Conservation (phyloP, 2,797 vertebrate species). For the Valencia hispanica region DNA sequence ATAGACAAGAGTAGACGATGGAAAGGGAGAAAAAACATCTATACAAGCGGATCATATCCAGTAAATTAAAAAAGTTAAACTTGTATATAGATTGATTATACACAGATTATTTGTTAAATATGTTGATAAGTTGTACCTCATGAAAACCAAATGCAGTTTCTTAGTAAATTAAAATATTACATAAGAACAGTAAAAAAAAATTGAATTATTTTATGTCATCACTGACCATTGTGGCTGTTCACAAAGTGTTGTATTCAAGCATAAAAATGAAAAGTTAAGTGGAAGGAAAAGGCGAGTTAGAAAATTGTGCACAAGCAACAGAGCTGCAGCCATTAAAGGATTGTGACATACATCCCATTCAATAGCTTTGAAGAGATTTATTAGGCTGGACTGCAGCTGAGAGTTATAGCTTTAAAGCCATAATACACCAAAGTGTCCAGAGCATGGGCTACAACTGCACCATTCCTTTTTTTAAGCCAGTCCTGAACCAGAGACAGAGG, state of each 20-base stretch:
- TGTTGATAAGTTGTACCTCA: neutral
- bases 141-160: neutral
- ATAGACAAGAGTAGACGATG: neutral
- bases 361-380: neutral
- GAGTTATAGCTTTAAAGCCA: neutral
- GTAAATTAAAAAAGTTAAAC: neutral
- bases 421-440: neutral
- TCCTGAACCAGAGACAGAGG: too few species aligned
- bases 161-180: neutral
- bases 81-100: neutral
- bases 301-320: neutral
- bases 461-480: too few species aligned
- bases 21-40: neutral
- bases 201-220: neutral
- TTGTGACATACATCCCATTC: neutral
- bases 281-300: neutral
- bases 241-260: neutral
- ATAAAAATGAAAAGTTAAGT: neutral
- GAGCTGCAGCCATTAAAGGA: neutral
- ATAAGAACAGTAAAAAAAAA: neutral
- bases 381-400: too few species aligned
- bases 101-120: neutral
- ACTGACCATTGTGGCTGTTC: neutral
- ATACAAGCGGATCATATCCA: neutral
- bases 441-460: neutral